Evolutionary conservation across 2,113 vertebrate genomes (phyloP).

Genomic region (Psettodes erumei): DNA sequence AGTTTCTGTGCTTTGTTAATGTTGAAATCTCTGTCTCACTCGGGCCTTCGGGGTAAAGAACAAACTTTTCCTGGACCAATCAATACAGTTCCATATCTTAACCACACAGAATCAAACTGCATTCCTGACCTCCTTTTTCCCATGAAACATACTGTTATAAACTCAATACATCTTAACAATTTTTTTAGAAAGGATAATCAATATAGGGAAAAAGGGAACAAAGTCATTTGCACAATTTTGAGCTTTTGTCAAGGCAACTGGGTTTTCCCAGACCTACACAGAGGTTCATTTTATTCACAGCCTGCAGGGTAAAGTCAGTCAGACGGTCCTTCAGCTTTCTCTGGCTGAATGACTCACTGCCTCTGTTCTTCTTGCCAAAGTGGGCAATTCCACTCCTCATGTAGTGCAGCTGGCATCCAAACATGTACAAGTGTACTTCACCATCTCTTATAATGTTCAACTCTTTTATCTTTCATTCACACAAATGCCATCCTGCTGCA

Average conservation of each 20-base stretch:
- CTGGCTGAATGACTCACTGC: slow-evolving; percentile 37
- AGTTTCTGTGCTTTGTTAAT: background rate
- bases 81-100: background rate
- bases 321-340: background rate
- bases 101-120: background rate
- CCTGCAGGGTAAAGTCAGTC: background rate
- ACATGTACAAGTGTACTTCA: background rate
- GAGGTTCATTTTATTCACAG: background rate
- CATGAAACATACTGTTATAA: slow-evolving; percentile 14
- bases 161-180: background rate
- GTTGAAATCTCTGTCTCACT: background rate
- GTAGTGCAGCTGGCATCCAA: slow-evolving; percentile 2
- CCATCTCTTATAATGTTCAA: background rate
- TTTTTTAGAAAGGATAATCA: slow-evolving; percentile 1
- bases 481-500: background rate
- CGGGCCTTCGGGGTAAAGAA: background rate
- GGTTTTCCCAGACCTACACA: slow-evolving; percentile 12
- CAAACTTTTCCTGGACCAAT: background rate
- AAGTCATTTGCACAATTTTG: background rate
- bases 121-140: slow-evolving; percentile 15
- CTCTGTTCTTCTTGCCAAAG: slow-evolving; percentile 31
- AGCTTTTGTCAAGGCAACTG: background rate
- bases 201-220: background rate
- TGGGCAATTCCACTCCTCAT: slow-evolving; percentile 22
- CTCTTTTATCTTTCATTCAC: background rate